Percentiles rank a stretch among this genome's conserved stretches.
Conservation (phyloP, 53 echinoderm and acorn worm species). For the Apostichopus leukothele region DNA sequence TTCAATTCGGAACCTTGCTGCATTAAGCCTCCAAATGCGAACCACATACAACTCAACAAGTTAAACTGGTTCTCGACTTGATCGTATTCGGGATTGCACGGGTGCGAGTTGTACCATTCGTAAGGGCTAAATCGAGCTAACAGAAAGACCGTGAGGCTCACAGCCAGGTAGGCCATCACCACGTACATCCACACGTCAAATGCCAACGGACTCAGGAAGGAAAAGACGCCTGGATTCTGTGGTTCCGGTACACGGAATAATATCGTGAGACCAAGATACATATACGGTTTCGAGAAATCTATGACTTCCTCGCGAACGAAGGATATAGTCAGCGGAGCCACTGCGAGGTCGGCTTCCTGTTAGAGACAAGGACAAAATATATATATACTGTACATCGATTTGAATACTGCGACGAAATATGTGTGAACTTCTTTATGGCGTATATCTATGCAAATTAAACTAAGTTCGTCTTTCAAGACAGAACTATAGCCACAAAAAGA, state of each 20-base stretch:
- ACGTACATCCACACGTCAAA: slow-evolving; percentile 99
- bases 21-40: slow-evolving; percentile 97
- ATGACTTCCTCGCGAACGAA: slow-evolving; percentile 86
- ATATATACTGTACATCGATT: too few species aligned
- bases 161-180: slow-evolving; percentile 88
- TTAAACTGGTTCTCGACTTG: slow-evolving; percentile 98
- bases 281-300: slow-evolving; percentile 96
- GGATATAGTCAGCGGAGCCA: slow-evolving; percentile 92
- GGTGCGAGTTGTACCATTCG: slow-evolving; percentile 99
- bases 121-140: slow-evolving; percentile 96
- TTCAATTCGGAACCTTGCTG: slow-evolving; percentile 99
- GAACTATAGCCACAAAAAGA: too few species aligned
- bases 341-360: slow-evolving; percentile 88
- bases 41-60: slow-evolving; percentile 95
- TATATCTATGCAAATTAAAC: too few species aligned
- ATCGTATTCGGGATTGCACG: slow-evolving; percentile 97
- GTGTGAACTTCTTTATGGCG: too few species aligned
- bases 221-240: slow-evolving; percentile 97
- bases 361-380: background rate
- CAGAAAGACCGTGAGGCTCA: slow-evolving; percentile 87
- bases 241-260: slow-evolving; percentile 88
- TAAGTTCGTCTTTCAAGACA: too few species aligned
- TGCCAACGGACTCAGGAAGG: slow-evolving; percentile 90
- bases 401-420: too few species aligned
- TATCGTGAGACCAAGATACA: slow-evolving; percentile 94